Evolutionary conservation across 2,797 vertebrate genomes (phyloP).

Genomic region (Sparidentex hasta): DNA sequence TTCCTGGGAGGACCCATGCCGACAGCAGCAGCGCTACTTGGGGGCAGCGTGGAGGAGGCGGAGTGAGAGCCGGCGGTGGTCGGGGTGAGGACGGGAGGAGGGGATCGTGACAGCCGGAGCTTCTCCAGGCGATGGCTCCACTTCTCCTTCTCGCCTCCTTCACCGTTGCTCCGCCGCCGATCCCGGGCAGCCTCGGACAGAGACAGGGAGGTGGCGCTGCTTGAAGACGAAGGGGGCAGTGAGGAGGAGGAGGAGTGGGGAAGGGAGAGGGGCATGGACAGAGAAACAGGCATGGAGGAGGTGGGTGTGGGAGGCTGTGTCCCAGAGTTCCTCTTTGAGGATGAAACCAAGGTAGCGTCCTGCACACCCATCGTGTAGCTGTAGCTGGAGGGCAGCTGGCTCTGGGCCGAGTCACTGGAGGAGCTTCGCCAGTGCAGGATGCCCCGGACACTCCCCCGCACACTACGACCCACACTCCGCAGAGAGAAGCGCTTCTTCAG

Average conservation of each 20-base stretch:
- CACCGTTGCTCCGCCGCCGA: conserved; percentile 85
- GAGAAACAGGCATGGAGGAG: conserved; percentile 83
- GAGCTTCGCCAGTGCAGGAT: conserved; percentile 94
- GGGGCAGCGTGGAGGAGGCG: conserved; percentile 71
- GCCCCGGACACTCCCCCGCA: conserved; percentile 91
- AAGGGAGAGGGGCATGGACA: conserved; percentile 85
- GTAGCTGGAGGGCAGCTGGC: conserved; percentile 84
- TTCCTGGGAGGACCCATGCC: conserved; percentile 82
- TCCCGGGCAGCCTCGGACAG: conserved; percentile 82
- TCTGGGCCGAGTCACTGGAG: conserved; percentile 80
- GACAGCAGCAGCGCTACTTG: conserved; percentile 61
- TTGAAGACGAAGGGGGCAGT: conserved; percentile 85
- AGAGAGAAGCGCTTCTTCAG: conserved; percentile 94
- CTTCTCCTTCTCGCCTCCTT: conserved; percentile 88
- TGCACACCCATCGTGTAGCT: conserved; percentile 87
- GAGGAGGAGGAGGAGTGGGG: conserved; percentile 88
- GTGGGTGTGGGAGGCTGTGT: conserved; percentile 80
- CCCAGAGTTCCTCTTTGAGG: conserved; percentile 80
- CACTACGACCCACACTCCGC: conserved; percentile 91
- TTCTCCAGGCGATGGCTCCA: conserved; percentile 93
- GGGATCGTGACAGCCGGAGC: conserved; percentile 89
- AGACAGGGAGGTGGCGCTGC: conserved; percentile 87
- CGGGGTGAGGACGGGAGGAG: conserved; percentile 73
- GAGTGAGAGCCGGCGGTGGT: conserved; percentile 40
- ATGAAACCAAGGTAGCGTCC: conserved; percentile 64